Conservation (phyloP, 1,140 invertebrate genomes). For the Nasonia vitripennis region DNA sequence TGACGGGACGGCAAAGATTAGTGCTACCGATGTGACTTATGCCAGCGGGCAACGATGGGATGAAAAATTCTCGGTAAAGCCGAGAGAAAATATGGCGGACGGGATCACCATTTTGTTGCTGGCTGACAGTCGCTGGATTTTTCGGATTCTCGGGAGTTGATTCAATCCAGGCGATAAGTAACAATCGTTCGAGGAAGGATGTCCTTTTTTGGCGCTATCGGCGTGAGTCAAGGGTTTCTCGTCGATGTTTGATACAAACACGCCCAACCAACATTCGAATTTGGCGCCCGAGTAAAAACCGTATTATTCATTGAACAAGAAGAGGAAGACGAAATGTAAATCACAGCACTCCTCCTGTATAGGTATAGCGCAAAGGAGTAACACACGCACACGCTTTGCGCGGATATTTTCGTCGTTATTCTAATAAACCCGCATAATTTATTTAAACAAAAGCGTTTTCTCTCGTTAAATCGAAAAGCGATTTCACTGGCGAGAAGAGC, state of each 20-base stretch:
- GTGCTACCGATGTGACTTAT: background rate
- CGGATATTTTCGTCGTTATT: background rate
- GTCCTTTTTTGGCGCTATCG: too few relatives aligned
- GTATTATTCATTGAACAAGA: too few relatives aligned
- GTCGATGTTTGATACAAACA: too few relatives aligned
- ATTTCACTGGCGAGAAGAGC: background rate
- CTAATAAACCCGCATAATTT: slow-evolving; percentile 6
- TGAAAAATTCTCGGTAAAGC: slow-evolving; percentile 41
- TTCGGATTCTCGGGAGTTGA: background rate
- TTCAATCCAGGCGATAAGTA: background rate
- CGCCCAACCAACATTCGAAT: too few relatives aligned
- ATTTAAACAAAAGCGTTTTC: slow-evolving; percentile 32
- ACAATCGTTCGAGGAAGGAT: too few relatives aligned
- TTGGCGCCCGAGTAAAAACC: too few relatives aligned
- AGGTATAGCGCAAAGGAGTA: too few relatives aligned
- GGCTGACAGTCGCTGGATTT: background rate
- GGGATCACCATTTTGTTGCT: background rate
- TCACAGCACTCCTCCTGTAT: too few relatives aligned
- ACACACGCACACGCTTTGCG: too few relatives aligned
- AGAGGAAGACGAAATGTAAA: too few relatives aligned
- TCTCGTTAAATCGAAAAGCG: slow-evolving; percentile 24
- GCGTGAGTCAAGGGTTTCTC: too few relatives aligned
- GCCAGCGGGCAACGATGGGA: too few relatives aligned
- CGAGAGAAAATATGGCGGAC: background rate
- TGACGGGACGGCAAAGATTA: slow-evolving; percentile 17